These are phyloP conservation scores for Corythornis vintsioides DNA, from an alignment of 2,113 vertebrate genomes.

Conservation along the genomic window DNA sequence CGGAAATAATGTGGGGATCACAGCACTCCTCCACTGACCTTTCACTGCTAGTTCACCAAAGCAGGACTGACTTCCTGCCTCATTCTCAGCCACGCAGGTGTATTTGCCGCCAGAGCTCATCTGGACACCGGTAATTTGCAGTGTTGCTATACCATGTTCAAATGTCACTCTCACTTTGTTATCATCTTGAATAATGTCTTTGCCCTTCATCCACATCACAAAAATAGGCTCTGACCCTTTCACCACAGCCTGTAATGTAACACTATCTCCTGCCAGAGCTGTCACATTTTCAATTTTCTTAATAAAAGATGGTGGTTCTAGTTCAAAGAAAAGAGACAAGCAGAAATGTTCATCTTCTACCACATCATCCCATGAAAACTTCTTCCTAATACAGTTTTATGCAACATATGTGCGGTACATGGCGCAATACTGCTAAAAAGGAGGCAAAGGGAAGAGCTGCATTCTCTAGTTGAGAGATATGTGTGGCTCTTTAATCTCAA, in stretches of 20 bases:
- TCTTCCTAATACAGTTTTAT: not conserved
- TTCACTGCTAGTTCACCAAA: slow-evolving; percentile 92
- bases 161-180: slow-evolving; percentile 89
- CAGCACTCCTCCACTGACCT: slow-evolving; percentile 83
- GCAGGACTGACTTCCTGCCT: slow-evolving; percentile 93
- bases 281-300: slow-evolving; percentile 93
- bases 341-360: slow-evolving; percentile 1
- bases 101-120: slow-evolving; percentile 88
- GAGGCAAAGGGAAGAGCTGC: not conserved
- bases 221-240: slow-evolving; percentile 92
- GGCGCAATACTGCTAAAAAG: not conserved
- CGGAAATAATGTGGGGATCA: not conserved
- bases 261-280: slow-evolving; percentile 84
- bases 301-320: slow-evolving; percentile 92
- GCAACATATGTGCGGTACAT: not conserved
- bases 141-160: slow-evolving; percentile 84
- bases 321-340: slow-evolving; percentile 64
- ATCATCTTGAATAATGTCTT: slow-evolving; percentile 89
- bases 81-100: slow-evolving; percentile 92
- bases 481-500: not conserved
- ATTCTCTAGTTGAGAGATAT: not conserved
- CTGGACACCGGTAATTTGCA: slow-evolving; percentile 85
- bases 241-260: slow-evolving; percentile 87
- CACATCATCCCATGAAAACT: not conserved
- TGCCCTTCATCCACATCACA: slow-evolving; percentile 92